Evolutionary conservation across 2,888 invertebrate species (phyloP).

Genomic region (Tineola bisselliella): DNA sequence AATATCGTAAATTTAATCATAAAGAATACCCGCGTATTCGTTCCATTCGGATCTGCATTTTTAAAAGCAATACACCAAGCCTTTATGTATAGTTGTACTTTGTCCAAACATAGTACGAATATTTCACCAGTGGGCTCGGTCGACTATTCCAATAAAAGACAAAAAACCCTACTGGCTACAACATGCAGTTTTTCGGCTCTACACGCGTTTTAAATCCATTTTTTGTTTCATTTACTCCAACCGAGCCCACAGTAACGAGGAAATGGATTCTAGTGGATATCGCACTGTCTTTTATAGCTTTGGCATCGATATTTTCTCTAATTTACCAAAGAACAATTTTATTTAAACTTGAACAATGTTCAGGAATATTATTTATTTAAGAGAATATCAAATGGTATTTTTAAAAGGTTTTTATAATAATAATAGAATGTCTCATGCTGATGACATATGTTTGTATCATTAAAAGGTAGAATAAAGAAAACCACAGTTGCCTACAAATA

Average conservation of each 20-base stretch:
- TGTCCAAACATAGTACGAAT: conserved; percentile 2
- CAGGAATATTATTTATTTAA: too few species aligned
- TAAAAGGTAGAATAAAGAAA: too few species aligned
- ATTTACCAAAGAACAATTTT: neutral
- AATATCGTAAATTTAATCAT: neutral
- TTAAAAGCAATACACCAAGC: neutral
- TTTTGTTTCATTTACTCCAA: neutral
- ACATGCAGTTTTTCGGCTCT: neutral
- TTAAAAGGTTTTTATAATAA: too few species aligned
- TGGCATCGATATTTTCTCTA: neutral
- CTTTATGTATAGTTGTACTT: conserved; percentile 1
- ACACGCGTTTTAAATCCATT: neutral
- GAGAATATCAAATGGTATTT: too few species aligned
- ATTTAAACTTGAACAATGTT: too few species aligned
- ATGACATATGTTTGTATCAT: too few species aligned
- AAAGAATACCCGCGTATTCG: neutral
- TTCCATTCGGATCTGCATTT: conserved; percentile 2
- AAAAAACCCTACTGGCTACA: neutral
- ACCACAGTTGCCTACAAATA: too few species aligned
- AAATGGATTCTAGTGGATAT: conserved; percentile 5
- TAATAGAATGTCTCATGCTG: too few species aligned
- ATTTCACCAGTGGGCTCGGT: neutral
- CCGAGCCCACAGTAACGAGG: neutral
- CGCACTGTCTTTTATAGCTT: neutral
- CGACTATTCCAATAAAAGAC: conserved; percentile 1